These are phyloP conservation scores for Scolopax mira DNA, from an alignment of 2,113 vertebrate genomes.

Conservation along the genomic window DNA sequence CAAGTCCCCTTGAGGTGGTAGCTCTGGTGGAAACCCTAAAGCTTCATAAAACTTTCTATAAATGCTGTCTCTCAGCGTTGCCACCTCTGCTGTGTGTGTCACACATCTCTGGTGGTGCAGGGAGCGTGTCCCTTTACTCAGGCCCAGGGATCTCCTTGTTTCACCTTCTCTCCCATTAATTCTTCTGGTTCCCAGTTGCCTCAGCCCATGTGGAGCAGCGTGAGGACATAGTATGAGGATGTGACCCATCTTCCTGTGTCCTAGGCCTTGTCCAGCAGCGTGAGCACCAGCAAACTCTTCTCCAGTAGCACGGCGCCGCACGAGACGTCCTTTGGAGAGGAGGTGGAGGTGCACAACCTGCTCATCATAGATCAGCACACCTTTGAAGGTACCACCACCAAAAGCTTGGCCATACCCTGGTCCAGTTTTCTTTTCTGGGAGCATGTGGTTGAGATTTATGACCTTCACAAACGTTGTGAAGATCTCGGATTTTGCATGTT, in stretches of 20 bases:
- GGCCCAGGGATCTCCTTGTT: not conserved
- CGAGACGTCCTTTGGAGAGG: slow-evolving; percentile 95
- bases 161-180: not conserved
- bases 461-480: not conserved
- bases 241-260: not conserved
- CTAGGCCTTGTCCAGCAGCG: slow-evolving; percentile 94
- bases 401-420: no score
- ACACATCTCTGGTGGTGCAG: not conserved
- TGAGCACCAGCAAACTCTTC: slow-evolving; percentile 98
- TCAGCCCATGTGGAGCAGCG: rapidly evolving
- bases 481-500: rapidly evolving
- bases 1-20: not conserved
- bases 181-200: not conserved
- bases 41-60: not conserved
- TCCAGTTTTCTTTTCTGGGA: not conserved
- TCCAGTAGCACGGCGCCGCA: slow-evolving; percentile 97
- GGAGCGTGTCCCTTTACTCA: not conserved
- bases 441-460: not conserved
- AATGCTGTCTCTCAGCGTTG: no score
- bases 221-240: rapidly evolving
- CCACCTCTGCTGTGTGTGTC: not conserved
- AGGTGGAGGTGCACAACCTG: slow-evolving; percentile 97
- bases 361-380: slow-evolving; percentile 98
- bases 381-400: slow-evolving; percentile 85
- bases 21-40: not conserved